Evolutionary conservation across 2,888 invertebrate species (phyloP).

Genomic region (Phlogophora meticulosa): DNA sequence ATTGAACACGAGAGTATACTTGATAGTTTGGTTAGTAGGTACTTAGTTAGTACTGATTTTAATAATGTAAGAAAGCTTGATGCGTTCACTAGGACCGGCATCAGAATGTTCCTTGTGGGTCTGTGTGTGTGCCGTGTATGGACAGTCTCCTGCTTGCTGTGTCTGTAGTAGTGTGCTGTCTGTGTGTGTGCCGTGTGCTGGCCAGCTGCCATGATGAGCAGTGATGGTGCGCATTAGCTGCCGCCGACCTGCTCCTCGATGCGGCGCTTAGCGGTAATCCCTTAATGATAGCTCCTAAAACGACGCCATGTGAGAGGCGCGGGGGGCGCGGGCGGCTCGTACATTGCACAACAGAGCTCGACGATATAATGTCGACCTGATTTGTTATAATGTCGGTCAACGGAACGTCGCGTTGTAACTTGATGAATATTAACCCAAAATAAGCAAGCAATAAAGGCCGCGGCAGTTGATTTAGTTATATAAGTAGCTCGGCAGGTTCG

Average conservation of each 20-base stretch:
- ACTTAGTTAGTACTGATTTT: too few relatives aligned
- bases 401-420: background rate
- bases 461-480: slow-evolving; percentile 16
- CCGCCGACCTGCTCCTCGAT: background rate
- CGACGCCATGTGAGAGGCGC: too few relatives aligned
- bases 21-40: too few relatives aligned
- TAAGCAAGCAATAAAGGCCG: background rate
- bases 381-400: background rate
- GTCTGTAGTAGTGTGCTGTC: background rate
- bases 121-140: too few relatives aligned
- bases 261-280: background rate
- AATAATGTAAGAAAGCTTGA: too few relatives aligned
- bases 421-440: background rate
- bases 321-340: too few relatives aligned
- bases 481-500: background rate
- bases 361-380: too few relatives aligned
- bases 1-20: too few relatives aligned
- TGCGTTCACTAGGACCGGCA: too few relatives aligned
- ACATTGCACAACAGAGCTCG: too few relatives aligned
- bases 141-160: background rate
- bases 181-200: background rate
- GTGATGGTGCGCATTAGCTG: background rate
- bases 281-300: background rate
- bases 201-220: slow-evolving; percentile 4
- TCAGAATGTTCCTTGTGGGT: too few relatives aligned